Percentiles rank a stretch among this genome's conserved stretches.
phyloP scores from a whole-genome alignment of 2,888 invertebrate species.

The Poecilus cupreus region DNA sequence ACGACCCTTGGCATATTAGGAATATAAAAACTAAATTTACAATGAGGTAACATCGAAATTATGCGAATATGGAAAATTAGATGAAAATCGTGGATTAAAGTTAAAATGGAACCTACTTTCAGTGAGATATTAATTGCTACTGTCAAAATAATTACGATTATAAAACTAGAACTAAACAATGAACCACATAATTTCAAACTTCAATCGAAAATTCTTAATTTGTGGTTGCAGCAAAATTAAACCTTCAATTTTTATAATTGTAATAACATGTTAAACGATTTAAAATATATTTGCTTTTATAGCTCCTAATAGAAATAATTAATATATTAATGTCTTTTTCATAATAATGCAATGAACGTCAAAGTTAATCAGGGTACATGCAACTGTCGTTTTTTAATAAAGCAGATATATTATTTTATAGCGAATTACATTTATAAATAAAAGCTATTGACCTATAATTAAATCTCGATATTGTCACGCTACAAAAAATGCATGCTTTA shows the following conservation, averaged over 20 bases:
- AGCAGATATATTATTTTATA: background rate
- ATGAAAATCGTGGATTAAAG: too few relatives aligned
- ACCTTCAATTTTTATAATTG: constrained; percentile 21
- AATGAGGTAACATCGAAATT: too few relatives aligned
- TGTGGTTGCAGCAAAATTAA: background rate
- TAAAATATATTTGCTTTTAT: constrained; percentile 15
- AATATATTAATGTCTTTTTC: constrained; percentile 34
- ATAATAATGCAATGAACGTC: background rate
- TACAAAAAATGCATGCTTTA: constrained; percentile 9
- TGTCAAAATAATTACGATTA: background rate
- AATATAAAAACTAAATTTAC: too few relatives aligned
- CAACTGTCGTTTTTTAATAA: constrained; percentile 17
- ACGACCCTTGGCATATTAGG: too few relatives aligned
- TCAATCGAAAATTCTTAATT: constrained; percentile 7
- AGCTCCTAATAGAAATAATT: constrained; percentile 1
- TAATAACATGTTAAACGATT: background rate
- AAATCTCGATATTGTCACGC: constrained; percentile 11
- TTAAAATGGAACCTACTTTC: too few relatives aligned
- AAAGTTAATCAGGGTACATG: constrained; percentile 10
- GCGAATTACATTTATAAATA: constrained; percentile 32
- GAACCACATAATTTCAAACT: background rate
- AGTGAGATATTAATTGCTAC: too few relatives aligned
- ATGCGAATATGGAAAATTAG: too few relatives aligned
- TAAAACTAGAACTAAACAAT: background rate
- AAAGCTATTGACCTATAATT: constrained; percentile 39